Base-by-base conservation (phyloP, 92 coral and sea anemone species). In the Meandrina meandrites region DNA sequence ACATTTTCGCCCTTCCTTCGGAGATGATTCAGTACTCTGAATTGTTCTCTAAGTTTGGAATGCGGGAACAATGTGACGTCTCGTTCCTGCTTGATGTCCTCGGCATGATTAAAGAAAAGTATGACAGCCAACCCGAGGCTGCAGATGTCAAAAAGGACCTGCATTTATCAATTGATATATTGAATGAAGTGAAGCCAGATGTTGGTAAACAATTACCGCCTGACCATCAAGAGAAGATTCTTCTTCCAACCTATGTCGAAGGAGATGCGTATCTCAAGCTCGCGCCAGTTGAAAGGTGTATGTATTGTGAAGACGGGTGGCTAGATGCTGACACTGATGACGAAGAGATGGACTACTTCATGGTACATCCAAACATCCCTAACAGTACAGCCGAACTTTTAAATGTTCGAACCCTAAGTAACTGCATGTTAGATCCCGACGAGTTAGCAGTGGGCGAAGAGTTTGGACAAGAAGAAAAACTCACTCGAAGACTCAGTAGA, bases 291-390 rank as follows among this genome's bases (percentile, higher is more conserved):
- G 76, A 86, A 51, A 74, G 67, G n/a, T 89, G 92, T 53, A 86
- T 88, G 66, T 89, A 89, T 64, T 89, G 92, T 80, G 92, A 89
- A n/a, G 50, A 56, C 17, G 92, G 86, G 64, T 85, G 92, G 92
- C 36, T 88, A 5, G 75, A 72, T 71, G n/a, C 22, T 7, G 76
- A 72, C 10, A 73, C 14, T 57, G 57, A 81, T 36, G 87, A 30
- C 22, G 77, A 73, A 69, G 87, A 81, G 42, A 77, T 73, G 51
- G 86, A 89, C 2, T 45, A 40, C 10, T 82, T 89, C 16, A 80
- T 50, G 11, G 86, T 90, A 21, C 92, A 90, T 51, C 90, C 58
- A 18, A 73, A 86, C 71, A 60, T 90, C 24, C 74, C 92, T 4
- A 67, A 40, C 32, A 58, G 40, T 40, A 87, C 90, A 8, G 90